Evolutionary conservation across 2,113 vertebrate species (phyloP).

Genomic region (Hylia prasina): DNA sequence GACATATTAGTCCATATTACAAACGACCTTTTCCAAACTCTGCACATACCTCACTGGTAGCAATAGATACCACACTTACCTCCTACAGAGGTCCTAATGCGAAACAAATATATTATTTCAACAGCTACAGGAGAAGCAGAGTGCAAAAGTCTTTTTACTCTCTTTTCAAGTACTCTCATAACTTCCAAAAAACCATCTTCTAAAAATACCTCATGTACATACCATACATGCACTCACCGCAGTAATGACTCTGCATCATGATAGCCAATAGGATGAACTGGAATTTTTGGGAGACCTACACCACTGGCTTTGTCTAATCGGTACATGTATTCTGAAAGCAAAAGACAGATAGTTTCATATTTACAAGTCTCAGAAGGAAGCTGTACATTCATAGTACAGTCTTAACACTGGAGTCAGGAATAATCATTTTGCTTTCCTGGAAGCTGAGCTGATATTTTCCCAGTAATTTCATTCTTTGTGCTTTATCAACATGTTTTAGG

Average conservation of each 20-base stretch:
- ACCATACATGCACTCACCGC: constrained; percentile 72
- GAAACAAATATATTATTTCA: neutral
- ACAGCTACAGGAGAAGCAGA: neutral
- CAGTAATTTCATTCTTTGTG: neutral
- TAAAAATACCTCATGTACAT: neutral
- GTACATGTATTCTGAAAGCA: constrained; percentile 82
- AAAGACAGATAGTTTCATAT: neutral
- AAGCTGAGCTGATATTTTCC: neutral
- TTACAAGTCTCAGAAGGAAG: neutral
- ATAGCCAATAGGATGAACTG: constrained; percentile 93
- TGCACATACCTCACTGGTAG: neutral
- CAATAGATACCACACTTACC: neutral
- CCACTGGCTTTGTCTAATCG: constrained; percentile 72
- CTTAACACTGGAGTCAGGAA: neutral
- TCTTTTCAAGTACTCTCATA: neutral
- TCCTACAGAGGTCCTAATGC: neutral
- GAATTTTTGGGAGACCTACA: constrained; percentile 88
- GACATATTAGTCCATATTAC: neutral
- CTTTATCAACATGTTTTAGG: neutral
- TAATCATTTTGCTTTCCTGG: neutral
- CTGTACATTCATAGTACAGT: neutral
- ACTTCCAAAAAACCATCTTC: neutral
- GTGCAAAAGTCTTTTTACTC: neutral
- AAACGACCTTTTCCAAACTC: neutral
- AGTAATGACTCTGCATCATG: constrained; percentile 82